Evolutionary conservation across 2,113 vertebrate genomes (phyloP), one percentile per base, ranked within the genome.

Genomic region (Silurus asotus): DNA sequence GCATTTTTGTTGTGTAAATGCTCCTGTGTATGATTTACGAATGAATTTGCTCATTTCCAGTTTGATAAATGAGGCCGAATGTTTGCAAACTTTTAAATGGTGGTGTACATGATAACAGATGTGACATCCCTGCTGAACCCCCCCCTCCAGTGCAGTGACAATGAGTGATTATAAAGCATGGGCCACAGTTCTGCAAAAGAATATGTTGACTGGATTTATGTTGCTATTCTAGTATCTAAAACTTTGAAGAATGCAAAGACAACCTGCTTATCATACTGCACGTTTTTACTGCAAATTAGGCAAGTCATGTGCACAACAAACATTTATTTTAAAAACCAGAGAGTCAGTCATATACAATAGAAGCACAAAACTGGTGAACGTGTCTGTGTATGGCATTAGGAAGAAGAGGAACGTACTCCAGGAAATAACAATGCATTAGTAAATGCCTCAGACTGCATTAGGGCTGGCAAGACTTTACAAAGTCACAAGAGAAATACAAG

Each of bases 11-110:
- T 80, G 2, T 61, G 48, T 55, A 80, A 37, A 80, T 61, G 56
- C 37, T 6, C 11, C 56, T 45, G 53, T 80, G 77, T 55, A 59
- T 80, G 77, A 61, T 23, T 61, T 80, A 45, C 17, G 77, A 61
- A 80, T 61, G 48, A 61, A 80, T 80, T 61, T 48, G n/a, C 48
- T 61, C 9, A 13, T 80, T 80, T 61, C 77, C 56, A 80, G 17
- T 61, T 61, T 80, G 77, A 80, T 80, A 61, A 80, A 80, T 80
- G 77, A 80, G 77, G 56, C 77, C 19, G 9, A 80, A 15, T 80
- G 77, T 80, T 80, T 28, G 56, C 77, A 80, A 80, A 80, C 56
- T 80, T 80, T 80, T 80, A 45, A 80, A 80, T 61, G 37, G 56
- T 48, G 77, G 56, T 59, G 19, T 80, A 80, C 77, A 61, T 80